Evolutionary conservation across 2,797 vertebrate species (phyloP).

Genomic region (Takifugu ocellatus): DNA sequence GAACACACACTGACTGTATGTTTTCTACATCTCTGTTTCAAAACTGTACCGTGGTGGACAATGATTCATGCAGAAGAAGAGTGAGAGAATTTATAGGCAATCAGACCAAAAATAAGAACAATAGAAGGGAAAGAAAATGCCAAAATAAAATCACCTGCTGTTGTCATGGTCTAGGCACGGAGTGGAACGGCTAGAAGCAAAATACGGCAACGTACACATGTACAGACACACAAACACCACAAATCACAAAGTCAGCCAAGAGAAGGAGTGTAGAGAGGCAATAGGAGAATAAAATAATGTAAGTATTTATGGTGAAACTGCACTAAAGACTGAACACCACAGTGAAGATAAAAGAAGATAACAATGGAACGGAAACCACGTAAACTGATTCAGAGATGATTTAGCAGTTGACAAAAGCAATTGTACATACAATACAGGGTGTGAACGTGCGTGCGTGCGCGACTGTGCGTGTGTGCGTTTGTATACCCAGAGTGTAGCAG

Average conservation of each 20-base stretch:
- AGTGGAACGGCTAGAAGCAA: conserved; percentile 92
- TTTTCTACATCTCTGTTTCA: neutral
- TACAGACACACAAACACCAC: conserved; percentile 59
- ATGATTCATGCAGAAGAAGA: conserved; percentile 27
- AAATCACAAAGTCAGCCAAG: conserved; percentile 72
- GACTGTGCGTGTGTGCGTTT: conserved; percentile 7
- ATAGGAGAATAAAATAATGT: conserved; percentile 37
- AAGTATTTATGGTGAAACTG: conserved; percentile 37
- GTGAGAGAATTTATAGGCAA: conserved; percentile 1
- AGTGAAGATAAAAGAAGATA: conserved; percentile 32
- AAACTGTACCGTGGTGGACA: conserved; percentile 34
- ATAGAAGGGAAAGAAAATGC: conserved; percentile 29
- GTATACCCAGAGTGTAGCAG: conserved; percentile 93
- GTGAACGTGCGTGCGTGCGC: conserved; percentile 8
- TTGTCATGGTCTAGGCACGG: conserved; percentile 98
- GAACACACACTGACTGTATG: too few relatives aligned
- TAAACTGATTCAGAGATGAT: conserved; percentile 28
- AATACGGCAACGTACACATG: conserved; percentile 71
- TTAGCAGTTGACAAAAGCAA: conserved; percentile 10
- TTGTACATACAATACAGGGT: conserved; percentile 1
- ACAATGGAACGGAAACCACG: conserved; percentile 21
- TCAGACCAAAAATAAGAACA: conserved; percentile 17
- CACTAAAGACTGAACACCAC: conserved; percentile 33
- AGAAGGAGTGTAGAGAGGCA: conserved; percentile 49
- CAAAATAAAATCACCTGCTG: conserved; percentile 94